Evolutionary conservation across 2,888 invertebrate species (phyloP).

Genomic region (Drosophila affinis): DNA sequence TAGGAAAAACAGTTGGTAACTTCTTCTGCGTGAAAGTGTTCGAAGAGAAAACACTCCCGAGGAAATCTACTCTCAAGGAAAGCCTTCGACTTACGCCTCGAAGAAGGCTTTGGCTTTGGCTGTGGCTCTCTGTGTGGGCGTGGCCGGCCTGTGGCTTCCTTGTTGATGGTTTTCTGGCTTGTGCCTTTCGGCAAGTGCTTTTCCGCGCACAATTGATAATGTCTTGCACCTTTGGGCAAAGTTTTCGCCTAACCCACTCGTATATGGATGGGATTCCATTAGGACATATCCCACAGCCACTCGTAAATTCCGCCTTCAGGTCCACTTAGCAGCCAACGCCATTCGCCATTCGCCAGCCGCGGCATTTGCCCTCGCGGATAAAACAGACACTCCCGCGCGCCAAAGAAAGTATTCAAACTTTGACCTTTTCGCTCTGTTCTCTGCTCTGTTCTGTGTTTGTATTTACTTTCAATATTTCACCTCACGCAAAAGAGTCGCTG

Average conservation of each 20-base stretch:
- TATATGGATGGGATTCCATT: not conserved
- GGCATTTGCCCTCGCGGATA: slow-evolving; percentile 21
- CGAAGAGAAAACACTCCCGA: no score
- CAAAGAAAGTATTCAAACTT: slow-evolving; percentile 37
- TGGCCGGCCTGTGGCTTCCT: no score
- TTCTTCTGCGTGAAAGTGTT: no score
- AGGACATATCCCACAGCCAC: not conserved
- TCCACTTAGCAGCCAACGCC: slow-evolving; percentile 23
- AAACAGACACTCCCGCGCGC: not conserved
- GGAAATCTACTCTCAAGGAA: no score
- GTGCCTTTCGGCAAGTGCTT: not conserved
- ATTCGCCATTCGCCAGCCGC: no score
- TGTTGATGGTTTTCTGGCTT: not conserved
- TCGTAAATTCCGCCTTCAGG: slow-evolving; percentile 7
- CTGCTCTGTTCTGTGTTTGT: slow-evolving; percentile 9
- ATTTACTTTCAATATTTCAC: slow-evolving; percentile 62
- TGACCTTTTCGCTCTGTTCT: slow-evolving; percentile 33
- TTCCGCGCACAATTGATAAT: not conserved
- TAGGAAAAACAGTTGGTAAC: no score
- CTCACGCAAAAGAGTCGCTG: slow-evolving; percentile 14
- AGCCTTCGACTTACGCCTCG: no score
- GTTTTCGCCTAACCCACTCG: not conserved
- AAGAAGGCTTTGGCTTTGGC: no score
- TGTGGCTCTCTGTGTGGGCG: no score
- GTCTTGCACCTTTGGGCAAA: not conserved